Evolutionary conservation across 2,113 vertebrate species (phyloP).

Genomic region (Oryzias melastigma): DNA sequence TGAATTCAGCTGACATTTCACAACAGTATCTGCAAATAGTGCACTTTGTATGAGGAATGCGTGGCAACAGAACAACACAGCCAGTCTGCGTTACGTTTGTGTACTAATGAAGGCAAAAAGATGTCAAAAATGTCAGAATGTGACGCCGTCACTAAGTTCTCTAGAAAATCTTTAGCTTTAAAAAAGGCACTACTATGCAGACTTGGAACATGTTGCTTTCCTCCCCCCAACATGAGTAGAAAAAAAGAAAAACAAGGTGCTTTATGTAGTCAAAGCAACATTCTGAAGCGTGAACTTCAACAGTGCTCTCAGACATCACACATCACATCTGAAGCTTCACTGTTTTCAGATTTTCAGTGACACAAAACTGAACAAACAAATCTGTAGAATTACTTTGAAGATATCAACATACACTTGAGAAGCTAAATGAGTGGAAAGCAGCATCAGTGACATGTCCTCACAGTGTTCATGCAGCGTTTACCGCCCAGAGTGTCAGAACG

Average conservation of each 20-base stretch:
- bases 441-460: conserved; percentile 4
- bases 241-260: too few relatives aligned
- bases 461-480: conserved; percentile 17
- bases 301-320: too few relatives aligned
- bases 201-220: too few relatives aligned
- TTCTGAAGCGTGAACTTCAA: too few relatives aligned
- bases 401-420: conserved; percentile 18
- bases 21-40: conserved; percentile 19
- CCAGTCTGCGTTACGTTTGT: conserved; percentile 23
- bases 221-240: too few relatives aligned
- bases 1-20: conserved; percentile 16
- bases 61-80: conserved; percentile 23
- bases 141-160: too few relatives aligned
- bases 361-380: not conserved
- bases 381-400: not conserved
- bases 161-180: too few relatives aligned
- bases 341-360: too few relatives aligned
- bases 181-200: too few relatives aligned
- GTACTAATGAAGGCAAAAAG: conserved; percentile 11
- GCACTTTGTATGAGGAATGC: conserved; percentile 44
- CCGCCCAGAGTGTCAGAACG: conserved; percentile 1
- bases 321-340: too few relatives aligned
- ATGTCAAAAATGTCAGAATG: conserved; percentile 18
- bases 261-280: too few relatives aligned
- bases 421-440: conserved; percentile 27